A percentile compares a stretch with the other conserved stretches of the same genome.
Evolutionary conservation across 2,888 invertebrate species (phyloP).

Genomic region (Mesorhabditis belari): DNA sequence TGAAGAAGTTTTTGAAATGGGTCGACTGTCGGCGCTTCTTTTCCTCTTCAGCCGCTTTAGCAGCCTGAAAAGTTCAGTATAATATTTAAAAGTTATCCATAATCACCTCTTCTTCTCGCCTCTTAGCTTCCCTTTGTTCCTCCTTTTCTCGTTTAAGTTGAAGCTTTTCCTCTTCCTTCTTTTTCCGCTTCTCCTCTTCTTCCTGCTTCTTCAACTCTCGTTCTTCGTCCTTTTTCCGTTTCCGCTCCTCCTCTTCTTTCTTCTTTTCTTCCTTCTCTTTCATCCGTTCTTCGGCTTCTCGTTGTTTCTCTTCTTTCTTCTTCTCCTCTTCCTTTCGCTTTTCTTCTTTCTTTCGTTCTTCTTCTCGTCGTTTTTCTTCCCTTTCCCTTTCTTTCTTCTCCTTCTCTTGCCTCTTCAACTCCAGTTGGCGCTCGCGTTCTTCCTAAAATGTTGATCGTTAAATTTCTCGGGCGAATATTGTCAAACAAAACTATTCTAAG

Average conservation of each 20-base stretch:
- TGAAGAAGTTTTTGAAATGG: conserved; percentile 34
- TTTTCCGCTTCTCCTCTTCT: conserved; percentile 8
- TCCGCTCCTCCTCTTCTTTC: conserved; percentile 19
- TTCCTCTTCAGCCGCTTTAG: conserved; percentile 19
- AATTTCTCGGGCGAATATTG: no score
- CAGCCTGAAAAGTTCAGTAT: background rate
- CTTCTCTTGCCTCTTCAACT: conserved; percentile 29
- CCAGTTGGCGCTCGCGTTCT: conserved; percentile 6
- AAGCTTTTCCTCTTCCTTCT: conserved; percentile 11
- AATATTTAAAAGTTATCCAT: background rate
- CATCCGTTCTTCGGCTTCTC: conserved; percentile 15
- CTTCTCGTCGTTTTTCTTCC: conserved; percentile 7
- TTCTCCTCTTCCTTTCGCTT: conserved; percentile 14
- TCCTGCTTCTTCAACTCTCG: conserved; percentile 7
- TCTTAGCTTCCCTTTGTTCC: conserved; percentile 17
- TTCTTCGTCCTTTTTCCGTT: conserved; percentile 19
- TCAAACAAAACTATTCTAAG: no score
- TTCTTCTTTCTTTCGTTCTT: conserved; percentile 8
- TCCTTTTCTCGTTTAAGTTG: conserved; percentile 17
- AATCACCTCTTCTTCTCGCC: conserved; percentile 25
- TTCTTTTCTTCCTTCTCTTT: conserved; percentile 11
- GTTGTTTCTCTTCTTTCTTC: conserved; percentile 20
- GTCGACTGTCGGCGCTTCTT: conserved; percentile 27
- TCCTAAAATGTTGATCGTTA: conserved; percentile 1
- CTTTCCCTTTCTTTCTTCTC: conserved; percentile 12